These are phyloP conservation scores for zebrafish (Danio rerio) DNA, from an alignment of 2,113 vertebrate species.

Conservation along the genomic window DNA sequence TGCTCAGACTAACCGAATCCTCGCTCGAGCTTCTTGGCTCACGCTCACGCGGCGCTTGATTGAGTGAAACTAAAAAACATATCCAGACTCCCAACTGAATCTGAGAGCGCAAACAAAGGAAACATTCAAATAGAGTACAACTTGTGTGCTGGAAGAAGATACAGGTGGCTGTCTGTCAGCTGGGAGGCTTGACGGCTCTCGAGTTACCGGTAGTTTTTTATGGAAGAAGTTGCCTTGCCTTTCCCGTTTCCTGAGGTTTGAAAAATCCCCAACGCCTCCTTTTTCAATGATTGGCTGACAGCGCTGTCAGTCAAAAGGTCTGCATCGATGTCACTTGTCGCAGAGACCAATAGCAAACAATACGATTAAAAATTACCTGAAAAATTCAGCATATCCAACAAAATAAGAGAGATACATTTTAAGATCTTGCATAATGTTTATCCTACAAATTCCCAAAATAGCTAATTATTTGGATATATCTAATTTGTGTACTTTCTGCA, in stretches of 20 bases:
- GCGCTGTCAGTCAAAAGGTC: constrained; percentile 41
- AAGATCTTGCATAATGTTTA: no score
- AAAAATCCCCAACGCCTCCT: constrained; percentile 45
- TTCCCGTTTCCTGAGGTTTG: constrained; percentile 56
- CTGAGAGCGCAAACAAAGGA: neutral
- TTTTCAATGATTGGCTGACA: constrained; percentile 29
- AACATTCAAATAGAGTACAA: neutral
- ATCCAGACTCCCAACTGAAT: neutral
- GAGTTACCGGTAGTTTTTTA: constrained; percentile 30
- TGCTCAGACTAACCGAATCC: neutral
- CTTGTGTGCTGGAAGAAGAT: neutral
- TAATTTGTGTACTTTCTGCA: no score
- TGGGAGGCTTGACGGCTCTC: neutral
- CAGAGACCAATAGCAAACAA: neutral
- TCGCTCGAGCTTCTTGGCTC: neutral
- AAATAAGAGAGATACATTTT: no score
- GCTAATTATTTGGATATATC: no score
- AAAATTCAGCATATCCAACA: no score
- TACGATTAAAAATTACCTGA: no score
- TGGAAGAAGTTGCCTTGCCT: constrained; percentile 42
- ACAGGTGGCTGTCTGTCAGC: constrained; percentile 1
- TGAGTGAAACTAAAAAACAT: constrained; percentile 30
- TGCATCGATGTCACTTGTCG: neutral
- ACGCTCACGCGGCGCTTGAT: constrained; percentile 16
- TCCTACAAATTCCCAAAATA: no score